phyloP scores from a whole-genome alignment of 2,888 invertebrate genomes.

The Cabera pusaria region DNA sequence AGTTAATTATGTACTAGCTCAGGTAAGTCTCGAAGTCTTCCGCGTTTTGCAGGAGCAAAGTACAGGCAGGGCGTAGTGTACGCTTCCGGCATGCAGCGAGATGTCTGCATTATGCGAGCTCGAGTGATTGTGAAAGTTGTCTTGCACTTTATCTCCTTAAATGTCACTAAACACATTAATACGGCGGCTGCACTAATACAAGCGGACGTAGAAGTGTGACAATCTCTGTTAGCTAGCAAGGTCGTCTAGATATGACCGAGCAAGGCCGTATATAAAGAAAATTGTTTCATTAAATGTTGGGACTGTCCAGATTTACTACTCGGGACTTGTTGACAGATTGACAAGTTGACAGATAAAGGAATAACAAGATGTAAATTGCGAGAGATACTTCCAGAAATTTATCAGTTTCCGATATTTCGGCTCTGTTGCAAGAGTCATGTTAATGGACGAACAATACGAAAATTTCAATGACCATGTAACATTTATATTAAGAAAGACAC shows the following conservation, averaged over 20 bases:
- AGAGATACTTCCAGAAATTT: no score
- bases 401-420: no score
- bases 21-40: conserved; percentile 40
- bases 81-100: conserved; percentile 50
- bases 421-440: no score
- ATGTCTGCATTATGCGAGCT: conserved; percentile 34
- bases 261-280: conserved; percentile 53
- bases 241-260: conserved; percentile 57
- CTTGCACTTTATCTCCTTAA: conserved; percentile 38
- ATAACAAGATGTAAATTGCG: no score
- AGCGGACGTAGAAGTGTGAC: conserved; percentile 54
- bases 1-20: conserved; percentile 29
- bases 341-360: no score
- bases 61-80: conserved; percentile 31
- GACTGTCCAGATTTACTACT: neutral
- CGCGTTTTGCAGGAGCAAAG: conserved; percentile 40
- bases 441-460: no score
- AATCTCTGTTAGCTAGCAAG: conserved; percentile 55
- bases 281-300: conserved; percentile 22
- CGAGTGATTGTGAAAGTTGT: conserved; percentile 48
- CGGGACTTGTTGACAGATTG: no score
- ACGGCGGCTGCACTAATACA: conserved; percentile 41
- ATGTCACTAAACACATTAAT: conserved; percentile 45
- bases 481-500: no score
- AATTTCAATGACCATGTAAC: no score